A percentile compares a stretch with the other conserved stretches of the same genome.
Conservation (phyloP, 1,140 invertebrate genomes). For the Agraylea sexmaculata region DNA sequence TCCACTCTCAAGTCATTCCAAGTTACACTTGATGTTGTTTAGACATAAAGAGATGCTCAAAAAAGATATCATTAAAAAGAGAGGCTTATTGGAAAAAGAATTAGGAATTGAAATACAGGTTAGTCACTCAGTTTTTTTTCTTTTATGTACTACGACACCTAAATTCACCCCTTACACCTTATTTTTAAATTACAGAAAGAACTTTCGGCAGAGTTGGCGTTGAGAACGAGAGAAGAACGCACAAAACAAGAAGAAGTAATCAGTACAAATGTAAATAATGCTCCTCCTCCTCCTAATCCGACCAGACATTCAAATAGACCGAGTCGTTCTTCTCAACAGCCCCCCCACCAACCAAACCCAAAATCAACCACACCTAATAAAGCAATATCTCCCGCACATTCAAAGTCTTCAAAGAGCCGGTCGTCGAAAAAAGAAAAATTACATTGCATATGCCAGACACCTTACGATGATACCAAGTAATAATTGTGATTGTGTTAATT, state of each 20-base stretch:
- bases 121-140: too few relatives aligned
- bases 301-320: conserved; percentile 24
- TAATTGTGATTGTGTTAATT: conserved; percentile 20
- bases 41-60: conserved; percentile 86
- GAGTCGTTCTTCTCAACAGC: conserved; percentile 21
- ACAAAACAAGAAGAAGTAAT: conserved; percentile 59
- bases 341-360: conserved; percentile 13
- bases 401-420: too few relatives aligned
- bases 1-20: conserved; percentile 34
- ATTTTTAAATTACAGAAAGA: conserved; percentile 63
- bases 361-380: conserved; percentile 24
- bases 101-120: conserved; percentile 83
- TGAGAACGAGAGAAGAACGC: conserved; percentile 54
- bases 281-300: background rate
- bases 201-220: conserved; percentile 52
- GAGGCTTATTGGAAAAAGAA: conserved; percentile 81
- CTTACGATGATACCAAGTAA: conserved; percentile 87
- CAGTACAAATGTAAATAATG: conserved; percentile 28
- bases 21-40: conserved; percentile 55
- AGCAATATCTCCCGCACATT: conserved; percentile 12
- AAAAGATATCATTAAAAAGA: conserved; percentile 86
- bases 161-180: too few relatives aligned
- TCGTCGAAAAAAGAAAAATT: conserved; percentile 74
- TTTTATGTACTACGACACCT: too few relatives aligned
- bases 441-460: conserved; percentile 87